Percentiles rank a stretch among this genome's conserved stretches.
Evolutionary conservation across 2,888 invertebrate genomes (phyloP).

Genomic region (Ornithoptera priamus): DNA sequence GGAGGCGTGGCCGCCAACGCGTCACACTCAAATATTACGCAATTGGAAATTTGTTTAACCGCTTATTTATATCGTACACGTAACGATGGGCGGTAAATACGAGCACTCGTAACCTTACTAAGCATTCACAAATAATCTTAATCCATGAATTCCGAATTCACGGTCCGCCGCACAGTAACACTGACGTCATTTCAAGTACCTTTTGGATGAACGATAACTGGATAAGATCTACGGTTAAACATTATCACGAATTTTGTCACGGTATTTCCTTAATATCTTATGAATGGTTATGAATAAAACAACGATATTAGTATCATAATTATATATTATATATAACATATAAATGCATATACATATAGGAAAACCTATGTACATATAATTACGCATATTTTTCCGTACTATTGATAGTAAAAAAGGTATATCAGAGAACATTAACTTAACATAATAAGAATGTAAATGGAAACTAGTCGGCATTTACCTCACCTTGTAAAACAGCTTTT

Average conservation of each 20-base stretch:
- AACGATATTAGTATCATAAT: too few species aligned
- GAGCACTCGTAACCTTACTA: slow-evolving; percentile 15
- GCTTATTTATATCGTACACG: slow-evolving; percentile 1
- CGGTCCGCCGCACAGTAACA: slow-evolving; percentile 22
- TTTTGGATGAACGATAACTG: slow-evolving; percentile 13
- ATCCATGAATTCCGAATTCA: slow-evolving; percentile 14
- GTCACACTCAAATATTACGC: slow-evolving; percentile 45
- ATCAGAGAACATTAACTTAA: too few species aligned
- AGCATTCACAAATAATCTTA: slow-evolving; percentile 20
- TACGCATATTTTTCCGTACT: too few species aligned
- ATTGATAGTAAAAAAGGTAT: too few species aligned
- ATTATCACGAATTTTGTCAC: background rate
- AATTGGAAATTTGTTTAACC: slow-evolving; percentile 44
- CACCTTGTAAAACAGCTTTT: background rate
- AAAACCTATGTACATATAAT: too few species aligned
- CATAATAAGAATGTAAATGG: background rate
- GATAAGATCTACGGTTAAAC: slow-evolving; percentile 6
- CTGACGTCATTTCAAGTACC: slow-evolving; percentile 14
- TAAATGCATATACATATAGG: too few species aligned
- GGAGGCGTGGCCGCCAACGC: slow-evolving; percentile 71
- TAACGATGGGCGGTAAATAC: slow-evolving; percentile 19
- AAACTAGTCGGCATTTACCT: background rate
- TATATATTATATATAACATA: too few species aligned
- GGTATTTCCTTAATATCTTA: background rate
- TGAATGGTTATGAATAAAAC: background rate